Evolutionary conservation across 1,140 invertebrate genomes (phyloP), one percentile per base, ranked within the genome.

Genomic region (silkworm (Bombyx mori)): DNA sequence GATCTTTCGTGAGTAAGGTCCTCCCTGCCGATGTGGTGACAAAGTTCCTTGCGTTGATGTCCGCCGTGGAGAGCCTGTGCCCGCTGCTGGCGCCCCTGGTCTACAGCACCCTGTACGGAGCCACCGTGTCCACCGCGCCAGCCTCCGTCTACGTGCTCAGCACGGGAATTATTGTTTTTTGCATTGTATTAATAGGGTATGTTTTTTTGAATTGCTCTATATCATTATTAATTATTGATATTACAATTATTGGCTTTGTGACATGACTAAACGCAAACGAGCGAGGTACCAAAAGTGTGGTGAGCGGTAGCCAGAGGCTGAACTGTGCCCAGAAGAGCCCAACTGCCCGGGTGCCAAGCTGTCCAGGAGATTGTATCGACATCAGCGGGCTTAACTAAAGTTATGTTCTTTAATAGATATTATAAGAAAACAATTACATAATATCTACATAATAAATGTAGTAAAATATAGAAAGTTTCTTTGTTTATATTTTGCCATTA

Each of bases 1-100:
- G 93, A 57, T 89, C 92, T 2, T 80, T 92, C 50, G 73, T 94
- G 10, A 91, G 93, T 1, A 93, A 93, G 73, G 89, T 91, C 42
- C 88, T 93, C n/a, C 90, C 90, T 3, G 48, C 82, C 6, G 88
- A 91, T 42, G 93, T 94, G 75, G 86, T 91, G 59, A 93, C 93
- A 74, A 91, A 91, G 77, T 88, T 91, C 43, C 92, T 92, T 64
- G 91, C 92, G 0, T 75, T 93, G 26, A 90, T 90, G 75, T 89
- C 90, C 46, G 89, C 89, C 8, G 73, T 92, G 44, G 92, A 94
- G 74, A 90, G 90, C 8, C 71, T 93, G 47, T 81, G 89, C 45
- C 91, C 91, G 18, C 78, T 93, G 42, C 62, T 89, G 7, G 88
- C 91, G 6, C 88, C 90, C 1, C 88, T 90, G 7, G 57, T 93